These are phyloP conservation scores for Epinephelus awoara DNA, from an alignment of 2,797 vertebrate species.

Conservation along the genomic window DNA sequence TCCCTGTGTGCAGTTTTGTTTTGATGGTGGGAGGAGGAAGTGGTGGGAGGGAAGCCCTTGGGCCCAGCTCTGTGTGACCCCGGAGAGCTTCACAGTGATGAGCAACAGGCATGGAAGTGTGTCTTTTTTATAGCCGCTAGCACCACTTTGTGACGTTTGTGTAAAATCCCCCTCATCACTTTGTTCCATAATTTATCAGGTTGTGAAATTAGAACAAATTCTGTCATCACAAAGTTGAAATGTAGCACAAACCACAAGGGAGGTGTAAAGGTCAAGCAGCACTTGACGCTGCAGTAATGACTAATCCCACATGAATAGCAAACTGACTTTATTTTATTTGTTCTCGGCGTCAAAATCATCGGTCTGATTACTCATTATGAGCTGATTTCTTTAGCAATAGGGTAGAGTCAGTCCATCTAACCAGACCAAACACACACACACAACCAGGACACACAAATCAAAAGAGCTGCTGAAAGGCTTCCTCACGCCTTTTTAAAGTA, in stretches of 20 bases:
- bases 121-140: background rate
- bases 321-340: background rate
- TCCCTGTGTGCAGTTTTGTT: conserved; percentile 38
- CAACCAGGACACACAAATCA: background rate
- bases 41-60: conserved; percentile 10
- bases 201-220: conserved; percentile 35
- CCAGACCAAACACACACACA: background rate
- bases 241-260: background rate
- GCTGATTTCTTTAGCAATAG: background rate
- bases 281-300: background rate
- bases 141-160: background rate
- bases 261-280: conserved; percentile 8
- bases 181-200: background rate
- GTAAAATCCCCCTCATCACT: conserved; percentile 32
- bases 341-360: background rate
- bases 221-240: background rate
- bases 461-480: background rate
- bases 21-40: conserved; percentile 28
- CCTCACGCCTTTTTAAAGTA: conserved; percentile 7
- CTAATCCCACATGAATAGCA: background rate
- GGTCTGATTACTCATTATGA: background rate
- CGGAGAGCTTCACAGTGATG: background rate
- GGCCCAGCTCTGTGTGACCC: conserved; percentile 8
- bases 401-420: too few species aligned
- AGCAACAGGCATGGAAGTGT: conserved; percentile 15